These are phyloP conservation scores for Syrphus vitripennis DNA, from an alignment of 2,888 invertebrate species.

Conservation along the genomic window DNA sequence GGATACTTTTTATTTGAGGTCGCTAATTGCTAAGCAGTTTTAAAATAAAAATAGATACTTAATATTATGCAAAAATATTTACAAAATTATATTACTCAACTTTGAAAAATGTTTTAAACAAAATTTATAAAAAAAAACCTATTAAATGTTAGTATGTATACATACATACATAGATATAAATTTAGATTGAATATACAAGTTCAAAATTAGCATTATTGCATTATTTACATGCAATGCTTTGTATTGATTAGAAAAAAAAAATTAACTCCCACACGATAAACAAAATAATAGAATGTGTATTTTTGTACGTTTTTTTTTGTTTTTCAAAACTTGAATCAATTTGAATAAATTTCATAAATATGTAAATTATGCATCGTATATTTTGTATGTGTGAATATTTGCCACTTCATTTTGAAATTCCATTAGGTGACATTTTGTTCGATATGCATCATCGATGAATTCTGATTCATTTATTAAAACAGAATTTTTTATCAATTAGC, in stretches of 20 bases:
- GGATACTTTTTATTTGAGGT: background rate
- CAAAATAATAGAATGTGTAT: background rate
- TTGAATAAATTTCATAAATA: constrained; percentile 4
- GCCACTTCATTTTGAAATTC: background rate
- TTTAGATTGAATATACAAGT: background rate
- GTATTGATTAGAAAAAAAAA: background rate
- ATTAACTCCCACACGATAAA: background rate
- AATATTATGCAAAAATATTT: background rate
- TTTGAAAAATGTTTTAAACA: background rate
- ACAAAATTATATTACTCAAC: background rate
- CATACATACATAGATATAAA: no score
- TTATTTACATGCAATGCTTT: background rate
- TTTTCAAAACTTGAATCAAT: background rate
- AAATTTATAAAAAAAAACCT: background rate
- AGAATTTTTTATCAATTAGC: constrained; percentile 45
- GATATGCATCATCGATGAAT: constrained; percentile 3
- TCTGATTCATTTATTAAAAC: background rate
- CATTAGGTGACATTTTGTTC: background rate
- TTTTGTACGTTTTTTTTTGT: background rate
- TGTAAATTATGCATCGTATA: constrained; percentile 5
- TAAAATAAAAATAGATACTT: background rate
- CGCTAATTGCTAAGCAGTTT: background rate
- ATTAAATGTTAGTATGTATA: background rate
- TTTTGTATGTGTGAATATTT: constrained; percentile 8
- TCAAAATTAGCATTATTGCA: constrained; percentile 10